Evolutionary conservation across 2,888 invertebrate genomes (phyloP).

Genomic region (Synanthedon andrenaeformis): DNA sequence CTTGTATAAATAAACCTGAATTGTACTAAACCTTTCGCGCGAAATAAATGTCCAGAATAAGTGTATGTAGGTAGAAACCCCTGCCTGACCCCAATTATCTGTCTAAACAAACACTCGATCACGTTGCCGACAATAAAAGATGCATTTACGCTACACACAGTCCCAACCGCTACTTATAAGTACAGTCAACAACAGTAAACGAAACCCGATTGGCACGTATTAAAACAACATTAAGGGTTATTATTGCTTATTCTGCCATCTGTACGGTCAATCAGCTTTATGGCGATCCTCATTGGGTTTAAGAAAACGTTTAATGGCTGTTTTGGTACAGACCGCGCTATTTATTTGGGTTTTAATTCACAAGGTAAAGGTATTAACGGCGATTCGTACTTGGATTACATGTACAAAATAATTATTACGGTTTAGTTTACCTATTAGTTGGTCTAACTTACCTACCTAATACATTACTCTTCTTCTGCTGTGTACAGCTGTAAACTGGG

Average conservation of each 20-base stretch:
- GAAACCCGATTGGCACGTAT: not conserved
- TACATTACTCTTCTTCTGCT: too few relatives aligned
- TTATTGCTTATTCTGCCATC: not conserved
- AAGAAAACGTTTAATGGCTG: conserved; percentile 30
- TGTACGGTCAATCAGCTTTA: conserved; percentile 22
- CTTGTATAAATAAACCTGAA: too few relatives aligned
- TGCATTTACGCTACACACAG: conserved; percentile 19
- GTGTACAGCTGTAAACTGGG: too few relatives aligned
- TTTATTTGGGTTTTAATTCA: not conserved
- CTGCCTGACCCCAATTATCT: conserved; percentile 14
- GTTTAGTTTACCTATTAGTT: too few relatives aligned
- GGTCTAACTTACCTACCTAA: too few relatives aligned
- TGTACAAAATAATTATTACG: not conserved
- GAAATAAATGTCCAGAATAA: too few relatives aligned
- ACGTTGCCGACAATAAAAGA: conserved; percentile 29
- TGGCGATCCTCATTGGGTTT: conserved; percentile 18
- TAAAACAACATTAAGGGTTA: not conserved
- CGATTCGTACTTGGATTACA: not conserved
- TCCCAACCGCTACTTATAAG: too few relatives aligned
- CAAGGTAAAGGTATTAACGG: too few relatives aligned
- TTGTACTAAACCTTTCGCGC: too few relatives aligned
- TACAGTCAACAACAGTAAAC: too few relatives aligned
- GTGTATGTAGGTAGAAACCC: not conserved
- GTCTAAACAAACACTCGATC: conserved; percentile 30
- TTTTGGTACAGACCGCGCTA: conserved; percentile 20